Base-by-base conservation (phyloP, 2,888 invertebrate genomes). In the Ecliptopera silaceata region DNA sequence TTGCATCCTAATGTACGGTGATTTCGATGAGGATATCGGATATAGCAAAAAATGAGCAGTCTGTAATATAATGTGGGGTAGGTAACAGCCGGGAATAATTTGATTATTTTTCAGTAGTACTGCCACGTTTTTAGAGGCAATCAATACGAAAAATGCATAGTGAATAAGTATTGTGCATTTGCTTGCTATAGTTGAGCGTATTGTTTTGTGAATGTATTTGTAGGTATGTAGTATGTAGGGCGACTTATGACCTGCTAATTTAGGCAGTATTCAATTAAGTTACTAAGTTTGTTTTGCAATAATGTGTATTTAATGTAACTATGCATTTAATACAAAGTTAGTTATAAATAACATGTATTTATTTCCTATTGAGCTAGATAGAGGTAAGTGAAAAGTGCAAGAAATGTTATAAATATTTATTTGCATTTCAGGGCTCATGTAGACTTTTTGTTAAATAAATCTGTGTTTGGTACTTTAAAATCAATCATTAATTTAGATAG, bases 1-100 rank as follows among this genome's bases (percentile, higher is more conserved):
- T 75, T 70, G 81, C 75, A 78, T 79, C 68, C 69, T 74, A 75
- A 79, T 75, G 72, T 55, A 34, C 12, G 46, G 48, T 11, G 51
- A 50, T 59, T 56, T 56, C 44, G 47, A 29, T 13, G 32, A 44
- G 42, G 47, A 31, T n/a, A 12, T 41, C 18, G 29, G 39, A 32
- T 15, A 5, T 26, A 8, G 12, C 36, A 52, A 43, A 51, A 56
- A 53, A 49, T 47, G 26, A 22, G 54, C 51, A 17, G 51, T 18
- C 31, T 51, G 20, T 38, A 62, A 48, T 56, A 42, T 59, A 44
- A 54, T 45, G 58, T 58, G 61, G 61, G 61, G 59, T 64, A 58
- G 63, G 65, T 64, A 57, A 61, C 52, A 46, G 48, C 42, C 50
- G 13, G 51, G 47, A 22, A 46, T 42, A 49, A 47, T 48, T 44